These are phyloP conservation scores for Drosophila nasuta DNA, from an alignment of 1,140 invertebrate species.

Conservation along the genomic window DNA sequence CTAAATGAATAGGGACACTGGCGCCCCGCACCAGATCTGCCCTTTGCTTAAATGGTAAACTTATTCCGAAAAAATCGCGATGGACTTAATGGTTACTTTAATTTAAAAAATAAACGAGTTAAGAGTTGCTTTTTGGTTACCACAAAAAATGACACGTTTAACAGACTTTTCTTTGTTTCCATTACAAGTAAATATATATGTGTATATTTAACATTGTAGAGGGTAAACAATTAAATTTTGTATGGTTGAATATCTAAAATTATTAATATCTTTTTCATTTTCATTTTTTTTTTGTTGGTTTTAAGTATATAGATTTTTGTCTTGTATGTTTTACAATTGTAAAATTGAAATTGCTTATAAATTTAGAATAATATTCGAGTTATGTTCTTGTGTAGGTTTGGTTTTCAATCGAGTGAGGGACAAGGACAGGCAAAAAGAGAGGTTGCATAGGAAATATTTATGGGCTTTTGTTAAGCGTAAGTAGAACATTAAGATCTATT, in stretches of 20 bases:
- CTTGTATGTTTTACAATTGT: slow-evolving; percentile 51
- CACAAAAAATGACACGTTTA: slow-evolving; percentile 79
- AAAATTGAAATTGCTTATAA: slow-evolving; percentile 82
- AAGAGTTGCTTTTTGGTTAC: slow-evolving; percentile 66
- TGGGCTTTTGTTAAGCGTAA: slow-evolving; percentile 48
- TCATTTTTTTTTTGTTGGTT: slow-evolving; percentile 5
- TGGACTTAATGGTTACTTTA: slow-evolving; percentile 61
- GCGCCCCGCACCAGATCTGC: slow-evolving; percentile 59
- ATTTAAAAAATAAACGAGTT: slow-evolving; percentile 62
- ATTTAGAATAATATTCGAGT: slow-evolving; percentile 73
- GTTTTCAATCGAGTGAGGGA: neutral
- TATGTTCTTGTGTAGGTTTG: neutral
- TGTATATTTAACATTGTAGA: slow-evolving; percentile 44
- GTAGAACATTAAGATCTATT: slow-evolving; percentile 29
- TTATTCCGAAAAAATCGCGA: slow-evolving; percentile 28
- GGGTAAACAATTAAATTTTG: slow-evolving; percentile 62
- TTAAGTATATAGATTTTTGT: slow-evolving; percentile 17
- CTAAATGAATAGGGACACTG: slow-evolving; percentile 37
- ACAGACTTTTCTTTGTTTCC: slow-evolving; percentile 78
- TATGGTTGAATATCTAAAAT: slow-evolving; percentile 50
- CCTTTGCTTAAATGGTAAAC: slow-evolving; percentile 45
- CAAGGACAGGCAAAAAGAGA: neutral
- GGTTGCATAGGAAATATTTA: neutral
- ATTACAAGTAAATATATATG: slow-evolving; percentile 46
- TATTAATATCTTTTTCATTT: slow-evolving; percentile 38